Conservation (phyloP, 2,797 vertebrate species). For the Danio aesculapii region DNA sequence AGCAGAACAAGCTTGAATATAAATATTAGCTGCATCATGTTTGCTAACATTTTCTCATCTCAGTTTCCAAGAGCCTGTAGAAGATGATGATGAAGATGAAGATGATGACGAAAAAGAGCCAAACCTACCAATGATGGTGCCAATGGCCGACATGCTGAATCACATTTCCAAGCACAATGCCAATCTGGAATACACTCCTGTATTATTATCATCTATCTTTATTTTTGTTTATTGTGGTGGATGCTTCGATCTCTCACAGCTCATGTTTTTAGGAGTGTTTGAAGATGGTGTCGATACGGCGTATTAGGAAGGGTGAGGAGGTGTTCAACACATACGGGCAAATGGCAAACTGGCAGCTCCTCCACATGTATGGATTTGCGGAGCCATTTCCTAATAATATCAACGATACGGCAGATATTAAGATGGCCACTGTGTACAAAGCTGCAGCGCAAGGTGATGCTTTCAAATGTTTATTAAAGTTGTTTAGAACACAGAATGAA, state of each 20-base stretch:
- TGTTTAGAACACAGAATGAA: too few species aligned
- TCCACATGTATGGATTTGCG: slow-evolving; percentile 96
- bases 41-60: slow-evolving; percentile 38
- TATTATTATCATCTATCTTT: slow-evolving; percentile 65
- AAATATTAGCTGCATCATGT: background rate
- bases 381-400: slow-evolving; percentile 86
- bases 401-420: slow-evolving; percentile 89
- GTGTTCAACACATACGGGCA: slow-evolving; percentile 96
- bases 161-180: slow-evolving; percentile 91
- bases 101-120: slow-evolving; percentile 81
- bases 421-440: slow-evolving; percentile 79
- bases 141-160: slow-evolving; percentile 95
- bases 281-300: slow-evolving; percentile 87
- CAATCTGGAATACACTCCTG: slow-evolving; percentile 88
- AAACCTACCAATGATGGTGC: slow-evolving; percentile 94
- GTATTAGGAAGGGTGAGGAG: slow-evolving; percentile 83
- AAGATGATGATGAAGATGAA: slow-evolving; percentile 75
- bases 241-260: background rate
- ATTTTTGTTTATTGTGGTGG: background rate
- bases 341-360: slow-evolving; percentile 96
- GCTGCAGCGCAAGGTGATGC: slow-evolving; percentile 80
- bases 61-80: slow-evolving; percentile 93
- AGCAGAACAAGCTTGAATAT: too few species aligned
- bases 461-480: background rate
- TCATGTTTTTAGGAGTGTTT: slow-evolving; percentile 80